Percentiles rank a stretch among this genome's conserved stretches.
phyloP scores from a whole-genome alignment of 2,888 invertebrate species.

The Fragum whitleyi region DNA sequence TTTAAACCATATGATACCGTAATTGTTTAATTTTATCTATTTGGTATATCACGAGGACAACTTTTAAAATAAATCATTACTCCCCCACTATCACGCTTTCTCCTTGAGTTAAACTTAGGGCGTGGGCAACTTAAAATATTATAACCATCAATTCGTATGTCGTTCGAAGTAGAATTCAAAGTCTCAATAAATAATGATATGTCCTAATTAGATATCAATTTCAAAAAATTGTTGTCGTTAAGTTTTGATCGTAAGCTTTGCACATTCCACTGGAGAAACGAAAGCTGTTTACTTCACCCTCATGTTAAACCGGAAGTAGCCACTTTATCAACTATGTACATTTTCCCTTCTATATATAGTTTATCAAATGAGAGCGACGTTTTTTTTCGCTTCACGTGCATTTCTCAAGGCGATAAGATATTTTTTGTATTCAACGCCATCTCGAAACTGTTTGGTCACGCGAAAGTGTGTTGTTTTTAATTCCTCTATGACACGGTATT shows the following conservation, averaged over 20 bases:
- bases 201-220: slow-evolving; percentile 21
- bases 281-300: slow-evolving; percentile 5
- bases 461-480: background rate
- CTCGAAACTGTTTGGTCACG: background rate
- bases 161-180: background rate
- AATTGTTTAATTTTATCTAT: slow-evolving; percentile 19
- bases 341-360: slow-evolving; percentile 1
- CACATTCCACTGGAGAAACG: slow-evolving; percentile 23
- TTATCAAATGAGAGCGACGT: slow-evolving; percentile 18
- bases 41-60: background rate
- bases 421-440: background rate
- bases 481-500: background rate
- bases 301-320: background rate
- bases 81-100: slow-evolving; percentile 36
- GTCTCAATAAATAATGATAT: slow-evolving; percentile 31
- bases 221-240: slow-evolving; percentile 26
- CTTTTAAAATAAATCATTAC: slow-evolving; percentile 30
- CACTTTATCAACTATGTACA: background rate
- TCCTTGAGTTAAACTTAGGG: slow-evolving; percentile 24
- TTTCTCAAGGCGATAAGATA: background rate
- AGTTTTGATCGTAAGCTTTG: slow-evolving; percentile 30
- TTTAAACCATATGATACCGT: slow-evolving; percentile 40
- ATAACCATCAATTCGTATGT: slow-evolving; percentile 25
- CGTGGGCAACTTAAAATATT: slow-evolving; percentile 30
- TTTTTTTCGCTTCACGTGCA: background rate